phyloP scores from a whole-genome alignment of 2,113 vertebrate species.

The Halcyon malimbica region DNA sequence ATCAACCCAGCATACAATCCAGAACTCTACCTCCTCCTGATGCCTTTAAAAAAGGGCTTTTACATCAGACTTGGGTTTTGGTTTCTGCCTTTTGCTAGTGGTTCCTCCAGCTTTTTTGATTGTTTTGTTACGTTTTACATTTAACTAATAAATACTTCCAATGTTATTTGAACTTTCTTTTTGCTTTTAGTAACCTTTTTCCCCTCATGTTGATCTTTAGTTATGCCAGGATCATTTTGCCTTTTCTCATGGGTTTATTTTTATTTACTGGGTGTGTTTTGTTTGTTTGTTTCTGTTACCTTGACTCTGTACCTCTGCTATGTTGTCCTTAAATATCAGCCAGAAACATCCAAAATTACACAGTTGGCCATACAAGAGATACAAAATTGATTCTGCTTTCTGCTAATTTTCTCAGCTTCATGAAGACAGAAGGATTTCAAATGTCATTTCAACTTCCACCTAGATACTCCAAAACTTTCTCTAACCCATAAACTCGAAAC shows the following conservation, averaged over 20 bases:
- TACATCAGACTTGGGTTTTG: not conserved
- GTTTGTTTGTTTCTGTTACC: no score
- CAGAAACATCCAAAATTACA: not conserved
- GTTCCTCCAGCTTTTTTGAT: not conserved
- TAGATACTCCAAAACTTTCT: not conserved
- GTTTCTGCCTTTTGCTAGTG: not conserved
- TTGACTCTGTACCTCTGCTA: not conserved
- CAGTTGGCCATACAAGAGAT: not conserved
- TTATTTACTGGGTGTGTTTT: not conserved
- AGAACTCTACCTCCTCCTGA: not conserved
- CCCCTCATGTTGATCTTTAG: not conserved
- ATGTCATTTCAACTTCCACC: not conserved
- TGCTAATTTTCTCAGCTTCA: not conserved
- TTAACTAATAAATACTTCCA: not conserved
- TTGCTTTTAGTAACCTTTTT: not conserved
- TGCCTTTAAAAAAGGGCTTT: not conserved
- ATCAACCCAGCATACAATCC: no score
- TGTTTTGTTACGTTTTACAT: not conserved
- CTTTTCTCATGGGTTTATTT: not conserved
- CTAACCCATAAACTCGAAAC: not conserved
- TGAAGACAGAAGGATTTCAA: not conserved
- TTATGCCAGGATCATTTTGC: not conserved
- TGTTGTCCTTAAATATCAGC: not conserved
- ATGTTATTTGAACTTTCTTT: not conserved
- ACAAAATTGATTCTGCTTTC: not conserved